These are phyloP conservation scores for Lanistes nyassanus DNA, from an alignment of 1,140 invertebrate genomes.

Conservation along the genomic window DNA sequence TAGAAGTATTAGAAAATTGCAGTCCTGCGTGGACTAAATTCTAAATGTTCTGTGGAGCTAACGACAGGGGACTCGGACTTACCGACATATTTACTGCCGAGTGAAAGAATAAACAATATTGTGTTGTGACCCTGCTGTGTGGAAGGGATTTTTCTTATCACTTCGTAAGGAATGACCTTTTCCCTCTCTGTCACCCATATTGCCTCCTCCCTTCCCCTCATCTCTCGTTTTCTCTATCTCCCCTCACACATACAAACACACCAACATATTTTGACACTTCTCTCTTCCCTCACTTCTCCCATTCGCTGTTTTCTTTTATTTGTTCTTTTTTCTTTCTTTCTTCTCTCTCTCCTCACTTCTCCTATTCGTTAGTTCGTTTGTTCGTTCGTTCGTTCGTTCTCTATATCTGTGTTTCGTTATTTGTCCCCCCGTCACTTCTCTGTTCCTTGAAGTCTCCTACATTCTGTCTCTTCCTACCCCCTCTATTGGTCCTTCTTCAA, in stretches of 20 bases:
- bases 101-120: too few relatives aligned
- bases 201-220: background rate
- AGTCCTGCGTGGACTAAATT: too few relatives aligned
- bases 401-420: background rate
- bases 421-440: too few relatives aligned
- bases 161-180: background rate
- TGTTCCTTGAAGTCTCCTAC: background rate
- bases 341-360: background rate
- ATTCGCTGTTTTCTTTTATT: too few relatives aligned
- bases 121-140: too few relatives aligned
- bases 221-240: background rate
- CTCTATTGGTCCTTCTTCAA: background rate
- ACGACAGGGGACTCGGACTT: too few relatives aligned
- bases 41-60: too few relatives aligned
- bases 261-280: too few relatives aligned
- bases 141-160: too few relatives aligned
- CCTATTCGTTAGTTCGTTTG: background rate
- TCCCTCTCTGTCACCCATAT: background rate
- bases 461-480: background rate
- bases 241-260: too few relatives aligned
- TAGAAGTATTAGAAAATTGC: too few relatives aligned
- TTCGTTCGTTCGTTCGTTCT: background rate
- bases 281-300: background rate
- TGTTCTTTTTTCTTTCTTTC: background rate
- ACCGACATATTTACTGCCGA: too few relatives aligned